These are phyloP conservation scores for Procavia capensis DNA, from an alignment of 2,113 vertebrate species.

Conservation along the genomic window DNA sequence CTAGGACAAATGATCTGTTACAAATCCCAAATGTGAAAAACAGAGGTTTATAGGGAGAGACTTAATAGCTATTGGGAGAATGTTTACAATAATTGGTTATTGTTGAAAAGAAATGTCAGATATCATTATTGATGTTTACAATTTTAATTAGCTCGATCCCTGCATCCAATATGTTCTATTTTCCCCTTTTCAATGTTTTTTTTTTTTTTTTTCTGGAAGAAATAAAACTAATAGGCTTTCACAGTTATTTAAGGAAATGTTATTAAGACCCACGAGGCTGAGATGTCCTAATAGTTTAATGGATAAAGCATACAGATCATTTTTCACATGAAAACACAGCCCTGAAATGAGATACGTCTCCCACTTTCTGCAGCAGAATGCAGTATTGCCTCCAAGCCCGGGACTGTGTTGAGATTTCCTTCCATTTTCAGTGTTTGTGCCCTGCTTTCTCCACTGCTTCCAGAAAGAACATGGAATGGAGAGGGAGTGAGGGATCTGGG, in stretches of 20 bases:
- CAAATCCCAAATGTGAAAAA: constrained; percentile 81
- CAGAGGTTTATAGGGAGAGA: constrained; percentile 34
- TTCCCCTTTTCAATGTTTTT: constrained; percentile 55
- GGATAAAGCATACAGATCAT: constrained; percentile 84
- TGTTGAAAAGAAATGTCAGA: constrained; percentile 81
- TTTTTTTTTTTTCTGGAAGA: constrained; percentile 80
- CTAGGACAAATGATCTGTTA: constrained; percentile 84
- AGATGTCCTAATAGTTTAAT: constrained; percentile 86
- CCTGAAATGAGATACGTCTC: constrained; percentile 83
- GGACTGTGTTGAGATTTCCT: constrained; percentile 69
- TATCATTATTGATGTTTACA: constrained; percentile 80
- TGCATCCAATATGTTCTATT: constrained; percentile 77
- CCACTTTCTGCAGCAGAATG: constrained; percentile 76
- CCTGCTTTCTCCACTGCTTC: neutral
- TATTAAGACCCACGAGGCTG: constrained; percentile 81
- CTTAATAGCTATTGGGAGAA: constrained; percentile 75
- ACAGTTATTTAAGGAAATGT: constrained; percentile 85
- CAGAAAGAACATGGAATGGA: constrained; percentile 60
- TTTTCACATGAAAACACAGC: constrained; percentile 87
- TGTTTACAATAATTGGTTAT: constrained; percentile 83
- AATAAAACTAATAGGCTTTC: constrained; percentile 84
- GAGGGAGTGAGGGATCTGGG: constrained; percentile 17
- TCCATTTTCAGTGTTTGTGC: constrained; percentile 61
- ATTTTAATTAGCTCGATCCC: constrained; percentile 79
- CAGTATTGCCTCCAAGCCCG: constrained; percentile 76